Evolutionary conservation across 2,888 invertebrate species (phyloP).

Genomic region (Yponomeuta evonymella): DNA sequence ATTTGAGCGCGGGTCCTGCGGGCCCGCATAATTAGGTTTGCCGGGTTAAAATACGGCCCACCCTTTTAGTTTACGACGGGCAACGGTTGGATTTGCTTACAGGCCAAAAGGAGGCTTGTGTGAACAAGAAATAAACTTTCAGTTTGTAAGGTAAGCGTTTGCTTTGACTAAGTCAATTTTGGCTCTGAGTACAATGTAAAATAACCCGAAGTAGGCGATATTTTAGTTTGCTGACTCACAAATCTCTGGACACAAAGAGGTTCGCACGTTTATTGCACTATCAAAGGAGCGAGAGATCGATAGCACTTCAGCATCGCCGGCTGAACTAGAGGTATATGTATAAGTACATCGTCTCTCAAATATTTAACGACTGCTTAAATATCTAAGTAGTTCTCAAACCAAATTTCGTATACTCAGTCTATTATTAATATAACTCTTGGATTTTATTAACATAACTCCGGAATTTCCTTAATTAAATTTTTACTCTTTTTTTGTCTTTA

Average conservation of each 20-base stretch:
- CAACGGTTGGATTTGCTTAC: conserved; percentile 10
- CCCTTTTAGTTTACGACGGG: conserved; percentile 12
- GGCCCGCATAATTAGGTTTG: conserved; percentile 12
- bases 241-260: background rate
- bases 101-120: conserved; percentile 3
- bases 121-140: conserved; percentile 10
- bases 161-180: conserved; percentile 1
- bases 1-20: conserved; percentile 6
- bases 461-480: no score
- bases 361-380: no score
- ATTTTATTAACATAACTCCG: no score
- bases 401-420: no score
- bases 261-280: background rate
- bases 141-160: conserved; percentile 4
- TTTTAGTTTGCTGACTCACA: background rate
- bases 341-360: background rate
- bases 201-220: background rate
- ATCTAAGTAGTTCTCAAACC: no score
- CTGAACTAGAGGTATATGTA: background rate
- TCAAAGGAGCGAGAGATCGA: background rate
- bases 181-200: background rate
- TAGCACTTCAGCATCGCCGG: background rate
- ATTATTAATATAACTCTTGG: no score
- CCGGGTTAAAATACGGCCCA: conserved; percentile 2
- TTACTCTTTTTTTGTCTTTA: no score